Conservation (phyloP, 2,797 vertebrate species). For the Thunnus albacares region DNA sequence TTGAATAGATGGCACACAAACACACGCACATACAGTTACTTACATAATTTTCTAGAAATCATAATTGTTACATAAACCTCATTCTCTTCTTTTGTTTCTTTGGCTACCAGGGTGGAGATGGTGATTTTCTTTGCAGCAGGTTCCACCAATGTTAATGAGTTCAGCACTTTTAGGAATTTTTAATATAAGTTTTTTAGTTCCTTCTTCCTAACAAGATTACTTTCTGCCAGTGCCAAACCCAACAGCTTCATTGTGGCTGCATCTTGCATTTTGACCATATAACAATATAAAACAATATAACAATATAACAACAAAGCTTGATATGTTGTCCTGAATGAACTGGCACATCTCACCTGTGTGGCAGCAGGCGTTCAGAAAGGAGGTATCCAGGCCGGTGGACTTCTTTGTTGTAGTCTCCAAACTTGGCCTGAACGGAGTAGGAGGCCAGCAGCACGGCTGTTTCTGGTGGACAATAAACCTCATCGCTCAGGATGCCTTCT, state of each 20-base stretch:
- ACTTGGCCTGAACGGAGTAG: conserved; percentile 97
- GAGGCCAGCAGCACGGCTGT: conserved; percentile 97
- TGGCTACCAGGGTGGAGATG: not conserved
- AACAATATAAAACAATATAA: no score
- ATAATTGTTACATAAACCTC: not conserved
- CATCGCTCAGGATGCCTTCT: conserved; percentile 93
- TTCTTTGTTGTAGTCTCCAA: conserved; percentile 93
- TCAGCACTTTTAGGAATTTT: not conserved
- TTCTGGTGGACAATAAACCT: conserved; percentile 97
- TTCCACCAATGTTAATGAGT: not conserved
- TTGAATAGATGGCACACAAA: not conserved
- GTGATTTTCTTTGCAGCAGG: not conserved
- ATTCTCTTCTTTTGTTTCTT: not conserved
- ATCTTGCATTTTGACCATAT: not conserved
- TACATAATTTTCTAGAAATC: not conserved
- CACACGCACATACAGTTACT: no score
- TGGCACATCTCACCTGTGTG: conserved; percentile 88
- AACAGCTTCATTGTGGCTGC: not conserved
- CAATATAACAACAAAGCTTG: not conserved
- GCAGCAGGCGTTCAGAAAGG: conserved; percentile 91
- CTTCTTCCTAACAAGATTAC: not conserved
- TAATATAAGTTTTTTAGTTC: not conserved
- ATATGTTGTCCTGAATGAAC: not conserved
- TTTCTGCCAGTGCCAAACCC: not conserved
- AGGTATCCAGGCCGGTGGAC: conserved; percentile 92